Evolutionary conservation across 2,113 vertebrate species (phyloP).

Genomic region (Macroglossus sobrinus): DNA sequence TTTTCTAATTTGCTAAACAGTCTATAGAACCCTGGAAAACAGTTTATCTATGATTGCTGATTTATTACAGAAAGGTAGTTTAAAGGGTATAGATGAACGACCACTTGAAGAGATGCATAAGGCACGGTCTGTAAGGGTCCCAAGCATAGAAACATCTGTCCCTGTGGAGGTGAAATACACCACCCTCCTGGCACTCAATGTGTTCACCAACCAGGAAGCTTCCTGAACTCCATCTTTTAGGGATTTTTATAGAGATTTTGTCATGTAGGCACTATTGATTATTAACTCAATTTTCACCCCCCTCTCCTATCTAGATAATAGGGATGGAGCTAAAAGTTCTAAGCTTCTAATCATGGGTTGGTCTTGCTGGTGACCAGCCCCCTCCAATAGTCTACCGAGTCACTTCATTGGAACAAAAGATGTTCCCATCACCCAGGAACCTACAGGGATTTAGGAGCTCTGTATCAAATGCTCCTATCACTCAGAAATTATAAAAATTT

Average conservation of each 20-base stretch:
- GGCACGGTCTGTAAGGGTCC: not conserved
- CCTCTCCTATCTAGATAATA: not conserved
- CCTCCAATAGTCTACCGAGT: not conserved
- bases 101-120: not conserved
- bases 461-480: not conserved
- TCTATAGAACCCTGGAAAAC: not conserved
- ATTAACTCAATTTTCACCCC: not conserved
- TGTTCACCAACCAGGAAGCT: not conserved
- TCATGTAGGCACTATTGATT: not conserved
- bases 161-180: not conserved
- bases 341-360: not conserved
- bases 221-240: not conserved
- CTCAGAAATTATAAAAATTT: not conserved
- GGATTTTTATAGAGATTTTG: not conserved
- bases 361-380: not conserved
- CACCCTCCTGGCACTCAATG: not conserved
- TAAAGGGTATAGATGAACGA: not conserved
- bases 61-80: not conserved
- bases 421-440: not conserved
- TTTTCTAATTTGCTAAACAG: not conserved
- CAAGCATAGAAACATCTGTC: not conserved
- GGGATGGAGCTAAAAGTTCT: not conserved
- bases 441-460: not conserved
- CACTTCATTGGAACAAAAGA: not conserved
- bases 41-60: not conserved